A percentile compares a stretch with the other conserved stretches of the same genome.
These are phyloP conservation scores for Silurus aristotelis DNA, from an alignment of 2,797 vertebrate genomes.

Conservation along the genomic window DNA sequence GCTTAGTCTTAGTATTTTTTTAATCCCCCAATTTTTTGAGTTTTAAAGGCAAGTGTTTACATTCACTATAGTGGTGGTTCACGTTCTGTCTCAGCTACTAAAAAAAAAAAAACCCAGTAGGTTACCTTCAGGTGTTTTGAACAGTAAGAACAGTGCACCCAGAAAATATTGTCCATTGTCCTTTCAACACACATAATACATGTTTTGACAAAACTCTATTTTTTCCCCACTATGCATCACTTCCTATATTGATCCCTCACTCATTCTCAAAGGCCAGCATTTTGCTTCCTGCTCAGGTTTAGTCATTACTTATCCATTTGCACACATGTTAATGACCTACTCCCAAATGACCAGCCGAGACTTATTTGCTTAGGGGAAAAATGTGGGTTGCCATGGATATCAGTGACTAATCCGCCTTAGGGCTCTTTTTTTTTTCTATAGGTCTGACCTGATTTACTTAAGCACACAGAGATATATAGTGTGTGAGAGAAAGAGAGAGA, in stretches of 20 bases:
- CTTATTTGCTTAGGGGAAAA: conserved; percentile 33
- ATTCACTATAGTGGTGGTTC: background rate
- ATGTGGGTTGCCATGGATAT: conserved; percentile 68
- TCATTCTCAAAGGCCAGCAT: background rate
- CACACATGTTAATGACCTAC: conserved; percentile 38
- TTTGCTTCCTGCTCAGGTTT: conserved; percentile 18
- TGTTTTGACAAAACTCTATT: background rate
- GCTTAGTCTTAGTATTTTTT: background rate
- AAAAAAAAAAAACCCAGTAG: background rate
- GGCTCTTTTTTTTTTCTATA: conserved; percentile 76
- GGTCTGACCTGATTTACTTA: conserved; percentile 91
- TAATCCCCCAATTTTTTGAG: background rate
- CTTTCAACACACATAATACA: background rate
- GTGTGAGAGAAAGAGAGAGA: background rate
- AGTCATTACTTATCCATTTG: conserved; percentile 41
- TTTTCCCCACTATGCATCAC: background rate
- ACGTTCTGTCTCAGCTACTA: background rate
- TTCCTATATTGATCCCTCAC: conserved; percentile 19
- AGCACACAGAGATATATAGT: background rate
- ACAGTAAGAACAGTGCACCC: background rate
- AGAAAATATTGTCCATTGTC: background rate
- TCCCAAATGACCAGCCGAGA: conserved; percentile 36
- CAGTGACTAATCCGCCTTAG: conserved; percentile 72
- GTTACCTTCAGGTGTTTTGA: background rate
- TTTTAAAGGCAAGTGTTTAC: background rate